phyloP scores from a whole-genome alignment of 1,140 invertebrate genomes.

The Copidosoma floridanum region DNA sequence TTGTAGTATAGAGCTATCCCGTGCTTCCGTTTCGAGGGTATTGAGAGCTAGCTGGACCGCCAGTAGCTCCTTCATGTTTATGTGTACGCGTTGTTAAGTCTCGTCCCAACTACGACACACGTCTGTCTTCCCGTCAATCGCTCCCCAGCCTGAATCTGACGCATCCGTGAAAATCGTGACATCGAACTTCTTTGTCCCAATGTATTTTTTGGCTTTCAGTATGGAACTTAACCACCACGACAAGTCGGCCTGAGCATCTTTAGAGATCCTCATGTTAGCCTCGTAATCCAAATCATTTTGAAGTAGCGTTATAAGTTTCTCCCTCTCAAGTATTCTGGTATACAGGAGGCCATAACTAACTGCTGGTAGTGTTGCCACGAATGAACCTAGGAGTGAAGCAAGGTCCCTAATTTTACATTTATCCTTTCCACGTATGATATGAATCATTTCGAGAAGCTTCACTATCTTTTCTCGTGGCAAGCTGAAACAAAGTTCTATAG shows the following conservation, averaged over 20 bases:
- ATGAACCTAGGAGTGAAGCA: no score
- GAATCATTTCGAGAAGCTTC: no score
- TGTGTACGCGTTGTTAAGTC: background rate
- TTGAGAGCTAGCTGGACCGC: conserved; percentile 14
- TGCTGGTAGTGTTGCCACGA: no score
- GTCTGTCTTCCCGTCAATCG: background rate
- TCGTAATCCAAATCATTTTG: conserved; percentile 3
- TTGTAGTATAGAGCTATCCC: conserved; percentile 19
- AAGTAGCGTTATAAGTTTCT: conserved; percentile 9
- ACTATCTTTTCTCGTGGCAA: no score
- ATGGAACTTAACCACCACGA: no score
- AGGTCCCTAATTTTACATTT: no score
- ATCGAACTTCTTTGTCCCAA: no score
- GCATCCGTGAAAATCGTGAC: no score
- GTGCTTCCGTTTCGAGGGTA: background rate
- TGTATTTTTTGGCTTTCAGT: no score
- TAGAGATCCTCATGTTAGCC: background rate
- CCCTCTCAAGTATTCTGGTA: conserved; percentile 18
- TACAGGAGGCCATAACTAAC: conserved; percentile 20
- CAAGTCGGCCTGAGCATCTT: background rate
- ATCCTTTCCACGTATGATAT: no score
- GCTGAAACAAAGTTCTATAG: background rate
- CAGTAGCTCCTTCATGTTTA: conserved; percentile 27
- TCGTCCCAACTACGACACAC: background rate
- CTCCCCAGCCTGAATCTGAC: background rate